Percentiles rank a stretch among this genome's conserved stretches.
Conservation (phyloP, 2,797 vertebrate genomes). For the Crossoptilon crossoptilon region DNA sequence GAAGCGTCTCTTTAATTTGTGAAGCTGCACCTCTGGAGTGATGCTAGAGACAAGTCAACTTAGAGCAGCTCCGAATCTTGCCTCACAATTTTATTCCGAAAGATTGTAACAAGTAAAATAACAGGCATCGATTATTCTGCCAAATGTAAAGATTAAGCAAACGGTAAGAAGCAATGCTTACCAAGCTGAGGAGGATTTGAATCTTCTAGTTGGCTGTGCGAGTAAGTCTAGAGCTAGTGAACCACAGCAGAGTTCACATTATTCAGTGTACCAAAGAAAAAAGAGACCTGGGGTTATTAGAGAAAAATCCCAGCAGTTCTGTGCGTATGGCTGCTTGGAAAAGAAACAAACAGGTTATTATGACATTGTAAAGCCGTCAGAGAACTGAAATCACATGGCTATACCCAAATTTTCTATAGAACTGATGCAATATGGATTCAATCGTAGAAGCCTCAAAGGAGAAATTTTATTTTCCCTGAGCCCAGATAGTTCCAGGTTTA, state of each 20-base stretch:
- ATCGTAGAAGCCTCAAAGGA: not conserved
- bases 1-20: not conserved
- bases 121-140: slow-evolving; percentile 2
- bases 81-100: not conserved
- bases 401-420: not conserved
- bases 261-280: not conserved
- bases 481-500: not conserved
- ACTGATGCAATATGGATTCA: not conserved
- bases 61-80: not conserved
- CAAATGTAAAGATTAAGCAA: slow-evolving; percentile 8
- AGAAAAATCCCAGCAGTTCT: not conserved
- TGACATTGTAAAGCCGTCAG: not conserved
- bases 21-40: not conserved
- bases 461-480: slow-evolving; percentile 30
- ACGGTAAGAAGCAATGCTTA: not conserved
- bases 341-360: not conserved
- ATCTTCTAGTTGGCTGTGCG: not conserved
- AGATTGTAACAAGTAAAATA: not conserved
- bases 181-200: not conserved
- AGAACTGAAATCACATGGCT: not conserved
- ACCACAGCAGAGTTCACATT: not conserved
- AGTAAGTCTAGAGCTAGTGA: not conserved
- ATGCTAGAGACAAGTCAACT: not conserved
- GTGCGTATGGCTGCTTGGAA: not conserved
- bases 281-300: not conserved